phyloP scores from a whole-genome alignment of 2,797 vertebrate genomes.

The Alexandromys oeconomus region DNA sequence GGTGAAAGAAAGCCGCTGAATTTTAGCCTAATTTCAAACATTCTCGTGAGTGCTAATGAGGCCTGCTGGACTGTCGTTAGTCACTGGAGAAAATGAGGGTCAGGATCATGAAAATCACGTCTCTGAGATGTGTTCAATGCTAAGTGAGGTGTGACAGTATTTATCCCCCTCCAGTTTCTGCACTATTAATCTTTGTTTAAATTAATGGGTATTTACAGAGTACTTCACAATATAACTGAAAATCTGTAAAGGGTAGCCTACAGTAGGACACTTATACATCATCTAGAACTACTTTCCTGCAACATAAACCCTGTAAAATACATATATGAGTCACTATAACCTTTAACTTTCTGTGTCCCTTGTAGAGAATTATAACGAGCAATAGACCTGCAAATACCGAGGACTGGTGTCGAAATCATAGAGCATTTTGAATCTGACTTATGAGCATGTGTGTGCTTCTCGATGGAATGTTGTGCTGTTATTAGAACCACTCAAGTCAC shows the following conservation, averaged over 20 bases:
- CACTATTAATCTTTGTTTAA: slow-evolving; percentile 82
- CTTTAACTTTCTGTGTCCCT: slow-evolving; percentile 77
- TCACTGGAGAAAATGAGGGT: slow-evolving; percentile 78
- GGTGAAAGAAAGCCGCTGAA: slow-evolving; percentile 55
- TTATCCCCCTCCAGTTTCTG: slow-evolving; percentile 65
- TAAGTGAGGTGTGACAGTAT: slow-evolving; percentile 65
- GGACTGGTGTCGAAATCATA: slow-evolving; percentile 72
- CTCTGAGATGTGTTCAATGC: slow-evolving; percentile 49
- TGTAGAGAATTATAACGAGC: slow-evolving; percentile 81
- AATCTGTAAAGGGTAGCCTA: slow-evolving; percentile 72
- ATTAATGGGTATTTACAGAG: slow-evolving; percentile 72
- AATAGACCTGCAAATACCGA: slow-evolving; percentile 78
- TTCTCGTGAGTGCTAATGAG: slow-evolving; percentile 73
- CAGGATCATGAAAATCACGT: slow-evolving; percentile 55
- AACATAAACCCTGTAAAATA: slow-evolving; percentile 82
- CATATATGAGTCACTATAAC: slow-evolving; percentile 74
- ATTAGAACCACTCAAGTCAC: slow-evolving; percentile 37
- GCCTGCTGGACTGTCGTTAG: slow-evolving; percentile 82
- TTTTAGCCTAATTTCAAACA: slow-evolving; percentile 78
- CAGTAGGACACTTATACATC: slow-evolving; percentile 77
- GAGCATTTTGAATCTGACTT: slow-evolving; percentile 53
- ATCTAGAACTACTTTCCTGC: slow-evolving; percentile 82
- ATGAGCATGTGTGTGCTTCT: slow-evolving; percentile 58
- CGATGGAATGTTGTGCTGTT: slow-evolving; percentile 45
- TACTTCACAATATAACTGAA: slow-evolving; percentile 77